Percentiles rank a stretch among this genome's conserved stretches.
Conservation (phyloP, 2,888 invertebrate species). For the Agriopis aurantiaria region DNA sequence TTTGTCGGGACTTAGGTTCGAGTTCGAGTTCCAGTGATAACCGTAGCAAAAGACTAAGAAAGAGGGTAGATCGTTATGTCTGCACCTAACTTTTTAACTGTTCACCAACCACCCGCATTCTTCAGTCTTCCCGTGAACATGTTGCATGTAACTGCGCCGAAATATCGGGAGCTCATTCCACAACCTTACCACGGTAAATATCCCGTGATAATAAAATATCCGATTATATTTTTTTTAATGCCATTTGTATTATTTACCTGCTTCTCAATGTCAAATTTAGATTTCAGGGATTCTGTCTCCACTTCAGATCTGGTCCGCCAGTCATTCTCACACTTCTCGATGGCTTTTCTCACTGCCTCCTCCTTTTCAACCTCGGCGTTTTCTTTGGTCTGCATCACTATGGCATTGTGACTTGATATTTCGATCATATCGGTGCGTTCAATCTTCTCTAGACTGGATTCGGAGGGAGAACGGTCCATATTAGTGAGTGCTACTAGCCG, state of each 20-base stretch:
- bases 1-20: too few relatives aligned
- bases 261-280: slow-evolving; percentile 83
- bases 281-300: slow-evolving; percentile 67
- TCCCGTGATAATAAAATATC: too few relatives aligned
- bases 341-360: slow-evolving; percentile 78
- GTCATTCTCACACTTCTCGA: slow-evolving; percentile 87
- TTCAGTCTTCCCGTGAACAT: too few relatives aligned
- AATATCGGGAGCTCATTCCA: too few relatives aligned
- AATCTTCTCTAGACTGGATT: slow-evolving; percentile 91
- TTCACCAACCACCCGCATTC: too few relatives aligned
- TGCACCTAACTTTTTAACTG: too few relatives aligned
- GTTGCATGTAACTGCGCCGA: too few relatives aligned
- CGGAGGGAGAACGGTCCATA: slow-evolving; percentile 92
- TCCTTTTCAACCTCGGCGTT: slow-evolving; percentile 88
- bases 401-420: slow-evolving; percentile 88
- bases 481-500: slow-evolving; percentile 90
- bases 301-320: slow-evolving; percentile 83
- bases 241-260: slow-evolving; percentile 65
- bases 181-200: too few relatives aligned
- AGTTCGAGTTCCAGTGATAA: too few relatives aligned
- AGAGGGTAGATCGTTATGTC: too few relatives aligned
- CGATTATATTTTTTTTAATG: too few relatives aligned
- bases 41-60: too few relatives aligned
- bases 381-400: slow-evolving; percentile 89
- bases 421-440: slow-evolving; percentile 89